Evolutionary conservation across 2,797 vertebrate species (phyloP).

Genomic region (Acipenser transmontanus): DNA sequence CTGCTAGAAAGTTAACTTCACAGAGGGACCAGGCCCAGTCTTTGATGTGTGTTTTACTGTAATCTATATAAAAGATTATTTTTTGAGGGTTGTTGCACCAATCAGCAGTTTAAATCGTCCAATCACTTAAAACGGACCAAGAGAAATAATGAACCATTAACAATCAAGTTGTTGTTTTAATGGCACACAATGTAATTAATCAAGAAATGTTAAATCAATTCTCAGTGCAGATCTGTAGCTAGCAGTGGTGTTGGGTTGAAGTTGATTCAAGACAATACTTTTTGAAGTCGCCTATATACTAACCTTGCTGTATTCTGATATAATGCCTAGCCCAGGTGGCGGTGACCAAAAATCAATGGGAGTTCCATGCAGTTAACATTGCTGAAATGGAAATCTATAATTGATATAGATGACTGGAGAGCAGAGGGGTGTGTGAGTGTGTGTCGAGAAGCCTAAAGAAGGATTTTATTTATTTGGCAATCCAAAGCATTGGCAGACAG

Average conservation of each 20-base stretch:
- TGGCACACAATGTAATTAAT: conserved; percentile 57
- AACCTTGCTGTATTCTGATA: too few relatives aligned
- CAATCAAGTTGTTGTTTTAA: conserved; percentile 48
- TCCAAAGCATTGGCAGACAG: too few relatives aligned
- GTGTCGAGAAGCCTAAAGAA: too few relatives aligned
- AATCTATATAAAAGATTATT: conserved; percentile 58
- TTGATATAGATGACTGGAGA: not conserved
- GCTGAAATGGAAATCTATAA: not conserved
- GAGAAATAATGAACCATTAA: conserved; percentile 64
- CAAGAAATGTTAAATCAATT: conserved; percentile 57
- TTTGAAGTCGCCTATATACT: too few relatives aligned
- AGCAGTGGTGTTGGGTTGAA: not conserved
- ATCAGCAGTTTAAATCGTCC: conserved; percentile 70
- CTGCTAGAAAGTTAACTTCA: conserved; percentile 37
- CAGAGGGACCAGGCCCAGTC: conserved; percentile 44
- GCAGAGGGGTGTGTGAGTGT: too few relatives aligned
- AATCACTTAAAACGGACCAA: conserved; percentile 67
- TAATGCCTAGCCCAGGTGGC: not conserved
- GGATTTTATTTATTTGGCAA: too few relatives aligned
- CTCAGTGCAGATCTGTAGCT: conserved; percentile 16
- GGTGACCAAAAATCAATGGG: not conserved
- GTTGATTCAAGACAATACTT: not conserved
- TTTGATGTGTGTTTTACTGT: conserved; percentile 56
- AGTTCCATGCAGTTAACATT: not conserved
- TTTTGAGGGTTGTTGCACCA: conserved; percentile 53